phyloP scores from a whole-genome alignment of 2,797 vertebrate genomes.

The Tympanoctomys barrerae region DNA sequence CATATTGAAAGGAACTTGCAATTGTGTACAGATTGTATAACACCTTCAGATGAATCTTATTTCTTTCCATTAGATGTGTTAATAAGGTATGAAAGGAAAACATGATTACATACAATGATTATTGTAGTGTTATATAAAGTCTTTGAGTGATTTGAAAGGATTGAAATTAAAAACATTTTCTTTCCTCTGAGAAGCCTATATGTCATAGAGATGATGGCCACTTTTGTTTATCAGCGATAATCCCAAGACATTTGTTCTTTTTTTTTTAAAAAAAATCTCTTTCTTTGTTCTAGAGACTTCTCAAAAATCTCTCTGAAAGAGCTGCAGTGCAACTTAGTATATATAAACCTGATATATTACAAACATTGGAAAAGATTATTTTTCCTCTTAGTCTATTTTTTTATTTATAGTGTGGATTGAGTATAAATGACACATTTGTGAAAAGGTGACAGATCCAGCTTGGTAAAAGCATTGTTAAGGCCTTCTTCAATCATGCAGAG shows the following conservation, averaged over 20 bases:
- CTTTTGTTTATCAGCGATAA: constrained; percentile 54
- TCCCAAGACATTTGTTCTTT: constrained; percentile 31
- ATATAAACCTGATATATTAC: constrained; percentile 14
- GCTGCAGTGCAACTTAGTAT: constrained; percentile 11
- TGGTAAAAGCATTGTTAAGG: not conserved
- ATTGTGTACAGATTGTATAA: constrained; percentile 74
- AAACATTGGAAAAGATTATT: constrained; percentile 51
- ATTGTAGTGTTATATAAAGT: constrained; percentile 69
- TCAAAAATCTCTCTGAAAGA: constrained; percentile 59
- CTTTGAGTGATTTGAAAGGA: constrained; percentile 56
- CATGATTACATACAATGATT: constrained; percentile 72
- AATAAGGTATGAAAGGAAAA: constrained; percentile 85
- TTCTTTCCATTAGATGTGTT: constrained; percentile 88
- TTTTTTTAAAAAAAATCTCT: not conserved
- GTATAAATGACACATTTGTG: constrained; percentile 15
- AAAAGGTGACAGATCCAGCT: not conserved
- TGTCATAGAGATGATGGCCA: constrained; percentile 61
- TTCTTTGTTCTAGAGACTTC: constrained; percentile 51
- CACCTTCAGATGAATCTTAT: constrained; percentile 82
- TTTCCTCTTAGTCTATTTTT: not conserved
- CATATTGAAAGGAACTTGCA: constrained; percentile 70
- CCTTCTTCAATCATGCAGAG: not conserved
- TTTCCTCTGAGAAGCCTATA: constrained; percentile 63
- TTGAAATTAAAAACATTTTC: constrained; percentile 76
- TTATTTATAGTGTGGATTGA: not conserved